Conservation (phyloP, 2,888 invertebrate species). For the Macrophya annulata region DNA sequence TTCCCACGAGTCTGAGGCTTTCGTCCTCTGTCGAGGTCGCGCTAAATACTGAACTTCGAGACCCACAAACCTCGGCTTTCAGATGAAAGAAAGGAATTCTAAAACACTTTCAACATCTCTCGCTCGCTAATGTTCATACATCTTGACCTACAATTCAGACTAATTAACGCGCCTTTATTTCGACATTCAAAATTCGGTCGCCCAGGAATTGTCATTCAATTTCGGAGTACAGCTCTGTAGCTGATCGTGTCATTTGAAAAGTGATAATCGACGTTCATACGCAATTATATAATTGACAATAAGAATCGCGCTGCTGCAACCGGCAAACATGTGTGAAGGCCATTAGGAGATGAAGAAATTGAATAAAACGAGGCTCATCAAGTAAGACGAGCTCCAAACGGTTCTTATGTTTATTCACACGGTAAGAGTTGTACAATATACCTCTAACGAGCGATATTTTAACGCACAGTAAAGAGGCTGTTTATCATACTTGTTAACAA, state of each 20-base stretch:
- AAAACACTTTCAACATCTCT: background rate
- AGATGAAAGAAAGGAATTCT: background rate
- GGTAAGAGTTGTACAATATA: slow-evolving; percentile 7
- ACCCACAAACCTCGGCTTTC: slow-evolving; percentile 11
- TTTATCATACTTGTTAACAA: slow-evolving; percentile 49
- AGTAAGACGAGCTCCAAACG: slow-evolving; percentile 15
- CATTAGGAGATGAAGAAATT: slow-evolving; percentile 30
- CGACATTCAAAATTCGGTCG: background rate
- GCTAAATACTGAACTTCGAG: slow-evolving; percentile 22
- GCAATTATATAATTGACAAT: background rate
- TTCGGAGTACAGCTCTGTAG: background rate
- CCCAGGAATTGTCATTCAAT: background rate
- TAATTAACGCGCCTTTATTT: background rate
- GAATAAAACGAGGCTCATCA: slow-evolving; percentile 34
- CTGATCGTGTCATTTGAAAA: background rate
- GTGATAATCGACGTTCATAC: background rate
- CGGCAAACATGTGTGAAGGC: background rate
- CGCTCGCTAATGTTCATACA: background rate
- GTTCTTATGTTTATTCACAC: slow-evolving; percentile 40
- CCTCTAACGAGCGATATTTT: slow-evolving; percentile 32
- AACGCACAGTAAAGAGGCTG: background rate
- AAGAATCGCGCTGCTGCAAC: background rate
- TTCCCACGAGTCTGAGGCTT: slow-evolving; percentile 52
- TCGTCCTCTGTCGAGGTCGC: slow-evolving; percentile 49
- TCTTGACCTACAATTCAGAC: background rate